Base-by-base conservation (phyloP, 2,888 invertebrate species). In the Tenthredo scrophulariae region DNA sequence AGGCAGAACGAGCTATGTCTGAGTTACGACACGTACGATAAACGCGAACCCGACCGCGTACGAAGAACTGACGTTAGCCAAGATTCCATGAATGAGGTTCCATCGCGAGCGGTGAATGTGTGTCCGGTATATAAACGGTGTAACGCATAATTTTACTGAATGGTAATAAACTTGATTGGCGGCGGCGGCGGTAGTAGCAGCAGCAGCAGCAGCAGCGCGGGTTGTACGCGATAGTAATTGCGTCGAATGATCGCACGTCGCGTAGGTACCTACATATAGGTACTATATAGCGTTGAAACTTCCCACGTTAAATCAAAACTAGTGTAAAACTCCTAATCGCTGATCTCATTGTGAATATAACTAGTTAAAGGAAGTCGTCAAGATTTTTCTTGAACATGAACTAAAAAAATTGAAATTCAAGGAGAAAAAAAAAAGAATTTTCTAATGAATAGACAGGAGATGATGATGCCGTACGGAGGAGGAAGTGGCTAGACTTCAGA, bases 401-500 rank as follows among this genome's bases (percentile, higher is more conserved):
- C 46, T 46, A 15, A 46, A 46, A 46, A 15, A 46, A 46, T 46
- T 46, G 26, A 62, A 7, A 62, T 62, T 10, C 26, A 26, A 22
- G 26, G 13, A 62, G n/a, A 62, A 62, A 6, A 62, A 26, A 26
- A 22, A 62, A 22, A 62, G 3, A 67, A 33, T 18, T 18, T 33
- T 33, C 29, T 67, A 33, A 67, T 33, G 33, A 67, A 67, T 67
- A 26, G 33, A 67, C 33, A 18, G 33, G 62, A 26, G 26, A 26
- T 10, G 26, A 62, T 26, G 26, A 80, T 26, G 40, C 40, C 62
- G n/a, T 18, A 87, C 88, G 87, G 84, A 91, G 87, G 85, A 91
- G 90, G 85, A 88, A 88, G 86, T 89, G 89, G 86, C 90, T 89
- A 90, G 88, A 89, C 86, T 85, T 88, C 22, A 84, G 33, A 33